phyloP scores from a whole-genome alignment of 2,888 invertebrate species.

The Chrysomela aeneicollis region DNA sequence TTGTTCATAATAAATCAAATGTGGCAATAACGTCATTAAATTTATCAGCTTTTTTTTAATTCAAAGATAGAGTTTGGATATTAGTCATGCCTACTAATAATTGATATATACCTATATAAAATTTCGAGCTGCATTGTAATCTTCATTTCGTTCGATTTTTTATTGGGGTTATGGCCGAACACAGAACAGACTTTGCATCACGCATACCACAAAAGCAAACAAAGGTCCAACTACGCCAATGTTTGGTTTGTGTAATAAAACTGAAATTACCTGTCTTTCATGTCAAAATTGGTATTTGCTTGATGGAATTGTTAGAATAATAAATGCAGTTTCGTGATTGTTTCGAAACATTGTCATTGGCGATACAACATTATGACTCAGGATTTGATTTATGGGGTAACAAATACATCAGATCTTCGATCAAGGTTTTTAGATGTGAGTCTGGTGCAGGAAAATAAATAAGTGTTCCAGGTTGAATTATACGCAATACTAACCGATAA shows the following conservation, averaged over 20 bases:
- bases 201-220: constrained; percentile 3
- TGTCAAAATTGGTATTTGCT: constrained; percentile 21
- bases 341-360: constrained; percentile 15
- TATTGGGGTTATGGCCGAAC: constrained; percentile 9
- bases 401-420: neutral
- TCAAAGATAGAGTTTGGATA: neutral
- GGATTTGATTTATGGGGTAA: neutral
- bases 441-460: no score
- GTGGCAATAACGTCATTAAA: constrained; percentile 26
- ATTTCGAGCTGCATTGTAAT: neutral
- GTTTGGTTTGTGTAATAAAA: constrained; percentile 29
- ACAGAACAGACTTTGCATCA: neutral
- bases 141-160: constrained; percentile 14
- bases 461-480: no score
- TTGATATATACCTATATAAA: no score
- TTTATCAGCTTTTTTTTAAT: neutral
- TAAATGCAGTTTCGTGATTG: constrained; percentile 22
- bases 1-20: constrained; percentile 31
- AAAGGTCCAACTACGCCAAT: constrained; percentile 3
- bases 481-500: no score
- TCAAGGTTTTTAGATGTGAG: no score
- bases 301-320: constrained; percentile 19
- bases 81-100: neutral
- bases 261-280: constrained; percentile 17
- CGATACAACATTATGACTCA: neutral